These are phyloP conservation scores for Sebastes nivosus DNA, from an alignment of 2,797 vertebrate genomes.

Conservation along the genomic window DNA sequence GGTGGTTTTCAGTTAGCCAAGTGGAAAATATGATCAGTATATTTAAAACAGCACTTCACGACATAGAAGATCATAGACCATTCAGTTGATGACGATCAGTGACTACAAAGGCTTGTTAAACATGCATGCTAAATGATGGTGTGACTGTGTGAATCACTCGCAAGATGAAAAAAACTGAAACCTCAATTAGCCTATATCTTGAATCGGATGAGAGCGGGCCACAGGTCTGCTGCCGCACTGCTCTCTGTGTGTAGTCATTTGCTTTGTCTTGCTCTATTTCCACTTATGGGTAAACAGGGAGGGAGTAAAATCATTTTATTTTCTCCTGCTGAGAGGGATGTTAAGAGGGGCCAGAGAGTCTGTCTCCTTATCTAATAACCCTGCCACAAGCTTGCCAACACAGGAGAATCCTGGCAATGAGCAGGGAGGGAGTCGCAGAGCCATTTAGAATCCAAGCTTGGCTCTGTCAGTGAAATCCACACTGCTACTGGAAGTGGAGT, in stretches of 20 bases:
- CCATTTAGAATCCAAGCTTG: conserved; percentile 76
- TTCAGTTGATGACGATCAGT: conserved; percentile 54
- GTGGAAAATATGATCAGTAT: conserved; percentile 62
- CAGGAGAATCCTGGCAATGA: conserved; percentile 70
- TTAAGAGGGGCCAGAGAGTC: conserved; percentile 79
- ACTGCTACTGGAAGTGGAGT: conserved; percentile 64
- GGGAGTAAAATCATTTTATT: conserved; percentile 73
- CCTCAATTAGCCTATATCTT: conserved; percentile 62
- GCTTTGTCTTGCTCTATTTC: conserved; percentile 76
- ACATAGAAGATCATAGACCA: conserved; percentile 44
- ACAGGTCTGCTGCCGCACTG: conserved; percentile 52
- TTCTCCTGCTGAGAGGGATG: conserved; percentile 75
- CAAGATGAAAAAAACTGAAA: conserved; percentile 54
- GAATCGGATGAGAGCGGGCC: conserved; percentile 38
- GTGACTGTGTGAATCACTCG: conserved; percentile 52
- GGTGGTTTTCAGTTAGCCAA: conserved; percentile 54
- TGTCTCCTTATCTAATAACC: conserved; percentile 83
- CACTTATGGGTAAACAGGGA: conserved; percentile 70
- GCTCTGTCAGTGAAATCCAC: conserved; percentile 74
- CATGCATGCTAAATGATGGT: conserved; percentile 50
- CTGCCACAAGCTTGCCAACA: conserved; percentile 77
- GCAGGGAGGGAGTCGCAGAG: conserved; percentile 73
- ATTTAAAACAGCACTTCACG: conserved; percentile 49
- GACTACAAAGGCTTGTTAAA: conserved; percentile 59
- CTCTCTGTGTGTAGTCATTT: conserved; percentile 62